Evolutionary conservation across 2,888 invertebrate species (phyloP).

Genomic region (Rhorus exstirpatorius): DNA sequence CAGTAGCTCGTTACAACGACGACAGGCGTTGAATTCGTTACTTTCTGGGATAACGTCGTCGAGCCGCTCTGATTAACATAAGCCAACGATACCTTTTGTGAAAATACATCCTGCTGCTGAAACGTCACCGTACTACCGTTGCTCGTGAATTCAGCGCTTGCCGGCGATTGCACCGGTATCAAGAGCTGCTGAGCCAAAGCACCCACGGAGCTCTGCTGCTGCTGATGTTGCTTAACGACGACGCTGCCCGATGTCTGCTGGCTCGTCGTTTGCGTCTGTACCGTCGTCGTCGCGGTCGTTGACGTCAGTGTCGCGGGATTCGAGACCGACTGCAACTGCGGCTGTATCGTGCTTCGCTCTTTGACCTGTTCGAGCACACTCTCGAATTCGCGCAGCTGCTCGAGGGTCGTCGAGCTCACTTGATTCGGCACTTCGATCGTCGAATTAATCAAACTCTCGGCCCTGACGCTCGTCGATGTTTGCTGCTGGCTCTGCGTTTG

Average conservation of each 20-base stretch:
- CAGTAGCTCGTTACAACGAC: slow-evolving; percentile 88
- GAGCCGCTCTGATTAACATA: slow-evolving; percentile 86
- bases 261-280: slow-evolving; percentile 81
- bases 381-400: slow-evolving; percentile 93
- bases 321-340: slow-evolving; percentile 80
- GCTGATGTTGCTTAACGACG: slow-evolving; percentile 73
- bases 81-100: slow-evolving; percentile 87
- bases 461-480: slow-evolving; percentile 84
- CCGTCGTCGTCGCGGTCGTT: slow-evolving; percentile 80
- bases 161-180: slow-evolving; percentile 79
- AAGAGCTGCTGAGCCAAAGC: slow-evolving; percentile 81
- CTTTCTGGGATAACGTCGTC: slow-evolving; percentile 82
- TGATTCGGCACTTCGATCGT: slow-evolving; percentile 82
- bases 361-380: slow-evolving; percentile 94
- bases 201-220: slow-evolving; percentile 76
- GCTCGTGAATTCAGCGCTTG: slow-evolving; percentile 78
- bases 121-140: slow-evolving; percentile 78
- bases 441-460: slow-evolving; percentile 77
- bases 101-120: slow-evolving; percentile 81
- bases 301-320: slow-evolving; percentile 72
- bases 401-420: slow-evolving; percentile 92
- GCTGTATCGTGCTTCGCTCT: slow-evolving; percentile 90
- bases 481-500: slow-evolving; percentile 88
- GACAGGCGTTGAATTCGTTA: slow-evolving; percentile 86
- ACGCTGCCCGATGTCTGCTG: slow-evolving; percentile 71